Percentiles rank a stretch among this genome's conserved stretches.
These are phyloP conservation scores for Bombus vancouverensis DNA, from an alignment of 1,140 invertebrate species.

Conservation along the genomic window DNA sequence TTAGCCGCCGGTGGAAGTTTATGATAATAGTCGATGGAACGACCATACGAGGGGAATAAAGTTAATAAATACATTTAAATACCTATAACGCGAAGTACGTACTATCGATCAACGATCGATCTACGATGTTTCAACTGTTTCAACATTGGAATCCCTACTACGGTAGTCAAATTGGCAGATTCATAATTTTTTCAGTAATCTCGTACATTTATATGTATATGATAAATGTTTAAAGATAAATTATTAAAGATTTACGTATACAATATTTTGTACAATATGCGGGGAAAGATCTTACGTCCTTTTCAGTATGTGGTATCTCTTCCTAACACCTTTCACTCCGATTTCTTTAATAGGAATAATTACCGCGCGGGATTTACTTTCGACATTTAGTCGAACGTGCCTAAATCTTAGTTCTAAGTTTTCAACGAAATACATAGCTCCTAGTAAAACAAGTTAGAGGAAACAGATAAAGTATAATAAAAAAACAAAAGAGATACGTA, in stretches of 20 bases:
- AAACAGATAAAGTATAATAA: background rate
- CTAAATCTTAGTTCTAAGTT: no score
- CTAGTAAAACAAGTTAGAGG: background rate
- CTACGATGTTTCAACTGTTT: background rate
- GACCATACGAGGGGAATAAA: no score
- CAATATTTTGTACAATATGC: no score
- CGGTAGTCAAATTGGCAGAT: background rate
- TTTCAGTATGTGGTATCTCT: no score
- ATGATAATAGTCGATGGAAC: background rate
- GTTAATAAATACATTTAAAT: background rate
- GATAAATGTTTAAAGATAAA: background rate
- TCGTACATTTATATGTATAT: background rate
- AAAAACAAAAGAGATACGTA: background rate
- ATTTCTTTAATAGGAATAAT: background rate
- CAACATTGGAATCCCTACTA: background rate
- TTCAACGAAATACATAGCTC: background rate
- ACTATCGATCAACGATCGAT: conserved; percentile 13
- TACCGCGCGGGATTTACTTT: conserved; percentile 8
- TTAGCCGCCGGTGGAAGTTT: background rate
- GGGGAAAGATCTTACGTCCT: no score
- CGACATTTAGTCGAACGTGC: no score
- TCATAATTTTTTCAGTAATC: background rate
- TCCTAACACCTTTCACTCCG: background rate
- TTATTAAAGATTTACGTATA: no score
- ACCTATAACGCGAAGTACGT: background rate